Evolutionary conservation across 2,888 invertebrate species (phyloP).

Genomic region (Lissocephala sabroskyi): DNA sequence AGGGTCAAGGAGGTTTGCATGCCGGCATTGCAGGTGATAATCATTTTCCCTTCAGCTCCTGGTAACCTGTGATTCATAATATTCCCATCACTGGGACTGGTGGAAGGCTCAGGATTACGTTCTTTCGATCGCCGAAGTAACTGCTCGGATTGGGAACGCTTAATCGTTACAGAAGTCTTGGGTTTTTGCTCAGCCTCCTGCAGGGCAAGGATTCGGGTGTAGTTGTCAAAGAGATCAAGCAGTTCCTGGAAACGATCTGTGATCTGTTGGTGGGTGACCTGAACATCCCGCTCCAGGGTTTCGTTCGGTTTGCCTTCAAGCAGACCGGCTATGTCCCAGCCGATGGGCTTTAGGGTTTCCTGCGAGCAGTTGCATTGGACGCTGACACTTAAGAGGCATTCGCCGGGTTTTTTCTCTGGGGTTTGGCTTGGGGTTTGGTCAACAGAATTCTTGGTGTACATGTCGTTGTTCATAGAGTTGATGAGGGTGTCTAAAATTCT

Average conservation of each 20-base stretch:
- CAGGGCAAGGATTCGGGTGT: slow-evolving; percentile 20
- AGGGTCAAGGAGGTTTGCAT: slow-evolving; percentile 27
- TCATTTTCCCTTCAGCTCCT: too few relatives aligned
- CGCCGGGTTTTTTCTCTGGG: too few relatives aligned
- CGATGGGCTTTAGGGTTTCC: slow-evolving; percentile 19
- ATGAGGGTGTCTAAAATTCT: too few relatives aligned
- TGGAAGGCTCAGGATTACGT: too few relatives aligned
- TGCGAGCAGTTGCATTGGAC: neutral
- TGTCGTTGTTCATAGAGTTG: too few relatives aligned
- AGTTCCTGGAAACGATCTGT: slow-evolving; percentile 36
- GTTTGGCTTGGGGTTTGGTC: too few relatives aligned
- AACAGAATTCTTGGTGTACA: too few relatives aligned
- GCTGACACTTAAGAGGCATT: neutral
- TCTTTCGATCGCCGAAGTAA: too few relatives aligned
- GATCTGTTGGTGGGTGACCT: slow-evolving; percentile 36
- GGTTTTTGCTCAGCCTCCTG: slow-evolving; percentile 3
- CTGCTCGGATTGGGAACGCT: slow-evolving; percentile 29
- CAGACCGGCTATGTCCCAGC: slow-evolving; percentile 34
- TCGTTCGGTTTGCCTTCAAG: neutral
- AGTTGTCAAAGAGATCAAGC: slow-evolving; percentile 36
- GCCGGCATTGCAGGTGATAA: slow-evolving; percentile 25
- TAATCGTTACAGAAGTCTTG: slow-evolving; percentile 11
- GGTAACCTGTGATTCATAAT: too few relatives aligned
- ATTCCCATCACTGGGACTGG: too few relatives aligned
- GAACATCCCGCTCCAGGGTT: slow-evolving; percentile 9